Evolutionary conservation across 2,113 vertebrate genomes (phyloP).

Genomic region (Rousettus leschenaultii): DNA sequence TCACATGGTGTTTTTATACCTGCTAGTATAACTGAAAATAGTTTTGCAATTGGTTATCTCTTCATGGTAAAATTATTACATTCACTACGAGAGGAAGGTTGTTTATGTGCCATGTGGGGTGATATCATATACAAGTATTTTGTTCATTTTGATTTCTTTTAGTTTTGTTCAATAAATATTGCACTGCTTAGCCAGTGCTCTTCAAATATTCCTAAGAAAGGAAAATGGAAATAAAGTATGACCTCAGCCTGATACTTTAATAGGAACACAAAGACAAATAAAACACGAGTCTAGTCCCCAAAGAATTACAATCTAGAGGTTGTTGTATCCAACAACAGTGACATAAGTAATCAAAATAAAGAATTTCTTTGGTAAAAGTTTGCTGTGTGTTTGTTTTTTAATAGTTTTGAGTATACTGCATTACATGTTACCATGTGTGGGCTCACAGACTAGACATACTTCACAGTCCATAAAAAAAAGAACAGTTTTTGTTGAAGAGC

Average conservation of each 20-base stretch:
- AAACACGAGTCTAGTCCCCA: background rate
- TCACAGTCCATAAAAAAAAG: background rate
- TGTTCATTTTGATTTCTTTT: slow-evolving; percentile 50
- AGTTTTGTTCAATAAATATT: slow-evolving; percentile 53
- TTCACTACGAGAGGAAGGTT: background rate
- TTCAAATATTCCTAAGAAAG: slow-evolving; percentile 26
- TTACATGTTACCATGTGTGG: background rate
- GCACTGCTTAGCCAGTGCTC: slow-evolving; percentile 1
- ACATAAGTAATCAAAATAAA: slow-evolving; percentile 37
- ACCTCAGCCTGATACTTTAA: background rate
- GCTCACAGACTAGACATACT: background rate
- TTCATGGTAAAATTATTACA: slow-evolving; percentile 52
- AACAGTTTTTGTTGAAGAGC: background rate
- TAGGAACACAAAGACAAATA: background rate
- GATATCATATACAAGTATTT: slow-evolving; percentile 21
- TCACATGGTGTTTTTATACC: slow-evolving; percentile 50
- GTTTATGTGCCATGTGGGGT: background rate
- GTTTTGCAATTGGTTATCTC: slow-evolving; percentile 10
- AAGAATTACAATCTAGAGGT: background rate
- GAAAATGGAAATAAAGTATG: background rate
- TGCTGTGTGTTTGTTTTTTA: background rate
- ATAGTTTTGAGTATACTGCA: background rate
- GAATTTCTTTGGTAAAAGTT: background rate
- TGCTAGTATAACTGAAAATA: slow-evolving; percentile 39
- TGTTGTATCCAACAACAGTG: background rate